A percentile compares a stretch with the other conserved stretches of the same genome.
Conservation (phyloP, 1,140 invertebrate genomes). For the Pseudomyrmex gracilis region DNA sequence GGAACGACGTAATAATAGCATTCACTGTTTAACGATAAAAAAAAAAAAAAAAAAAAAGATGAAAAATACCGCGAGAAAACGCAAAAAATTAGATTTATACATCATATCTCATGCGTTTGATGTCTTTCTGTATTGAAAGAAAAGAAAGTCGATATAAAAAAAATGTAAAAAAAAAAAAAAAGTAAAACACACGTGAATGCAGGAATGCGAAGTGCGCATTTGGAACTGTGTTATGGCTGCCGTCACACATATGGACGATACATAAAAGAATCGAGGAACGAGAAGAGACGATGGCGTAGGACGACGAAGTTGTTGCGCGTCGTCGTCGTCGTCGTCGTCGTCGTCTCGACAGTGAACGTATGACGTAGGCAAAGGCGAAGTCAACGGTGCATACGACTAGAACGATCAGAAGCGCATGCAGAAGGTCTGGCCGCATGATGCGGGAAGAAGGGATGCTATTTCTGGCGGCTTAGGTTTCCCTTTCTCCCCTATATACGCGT, state of each 20-base stretch:
- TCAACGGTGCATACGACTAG: constrained; percentile 73
- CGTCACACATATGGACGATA: neutral
- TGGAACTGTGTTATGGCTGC: constrained; percentile 17
- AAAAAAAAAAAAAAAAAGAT: constrained; percentile 9
- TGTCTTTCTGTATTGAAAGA: neutral
- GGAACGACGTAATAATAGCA: constrained; percentile 52
- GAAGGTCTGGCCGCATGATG: constrained; percentile 70
- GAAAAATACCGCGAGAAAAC: neutral
- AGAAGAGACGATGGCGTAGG: constrained; percentile 33
- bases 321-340: constrained; percentile 16
- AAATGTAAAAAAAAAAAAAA: constrained; percentile 14
- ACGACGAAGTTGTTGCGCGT: constrained; percentile 14
- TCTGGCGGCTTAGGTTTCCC: constrained; percentile 74
- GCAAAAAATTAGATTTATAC: neutral
- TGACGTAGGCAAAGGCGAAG: constrained; percentile 63
- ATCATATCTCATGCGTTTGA: neutral
- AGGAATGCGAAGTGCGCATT: neutral
- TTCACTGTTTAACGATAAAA: constrained; percentile 11
- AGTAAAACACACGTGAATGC: neutral
- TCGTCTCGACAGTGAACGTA: constrained; percentile 33
- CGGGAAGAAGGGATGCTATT: constrained; percentile 74
- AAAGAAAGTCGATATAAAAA: neutral
- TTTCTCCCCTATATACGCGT: constrained; percentile 61
- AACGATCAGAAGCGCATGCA: constrained; percentile 69
- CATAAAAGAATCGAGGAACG: constrained; percentile 19